Conservation (phyloP, 1,140 invertebrate species). For the Brachionus calyciflorus region DNA sequence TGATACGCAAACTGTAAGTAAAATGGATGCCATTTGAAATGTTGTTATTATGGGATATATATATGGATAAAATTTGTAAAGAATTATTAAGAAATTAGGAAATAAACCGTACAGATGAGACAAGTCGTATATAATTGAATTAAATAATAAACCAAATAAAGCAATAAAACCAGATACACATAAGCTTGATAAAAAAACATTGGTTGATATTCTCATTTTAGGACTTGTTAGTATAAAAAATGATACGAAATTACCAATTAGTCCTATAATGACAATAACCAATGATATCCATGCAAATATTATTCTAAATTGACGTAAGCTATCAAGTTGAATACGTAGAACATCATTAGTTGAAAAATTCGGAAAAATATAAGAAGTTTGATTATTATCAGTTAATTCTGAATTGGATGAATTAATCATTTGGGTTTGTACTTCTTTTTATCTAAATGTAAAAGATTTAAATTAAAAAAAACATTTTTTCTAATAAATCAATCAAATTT, state of each 20-base stretch:
- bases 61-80: slow-evolving; percentile 39
- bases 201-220: slow-evolving; percentile 10
- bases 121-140: neutral
- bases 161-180: slow-evolving; percentile 27
- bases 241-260: slow-evolving; percentile 30
- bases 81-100: neutral
- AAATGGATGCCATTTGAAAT: slow-evolving; percentile 39
- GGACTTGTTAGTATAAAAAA: slow-evolving; percentile 30
- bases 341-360: too few species aligned
- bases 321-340: too few species aligned
- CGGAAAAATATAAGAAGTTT: too few species aligned
- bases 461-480: too few species aligned
- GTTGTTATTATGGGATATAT: slow-evolving; percentile 40
- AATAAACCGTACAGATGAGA: neutral
- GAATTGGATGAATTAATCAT: too few species aligned
- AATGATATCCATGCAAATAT: slow-evolving; percentile 2
- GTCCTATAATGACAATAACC: neutral
- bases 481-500: too few species aligned
- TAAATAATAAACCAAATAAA: neutral
- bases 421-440: too few species aligned
- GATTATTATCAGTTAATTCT: too few species aligned
- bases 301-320: neutral
- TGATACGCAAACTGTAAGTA: slow-evolving; percentile 36
- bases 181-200: slow-evolving; percentile 33
- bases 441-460: too few species aligned